Conservation (phyloP, 1,140 invertebrate genomes). For the Eurosta solidaginis region DNA sequence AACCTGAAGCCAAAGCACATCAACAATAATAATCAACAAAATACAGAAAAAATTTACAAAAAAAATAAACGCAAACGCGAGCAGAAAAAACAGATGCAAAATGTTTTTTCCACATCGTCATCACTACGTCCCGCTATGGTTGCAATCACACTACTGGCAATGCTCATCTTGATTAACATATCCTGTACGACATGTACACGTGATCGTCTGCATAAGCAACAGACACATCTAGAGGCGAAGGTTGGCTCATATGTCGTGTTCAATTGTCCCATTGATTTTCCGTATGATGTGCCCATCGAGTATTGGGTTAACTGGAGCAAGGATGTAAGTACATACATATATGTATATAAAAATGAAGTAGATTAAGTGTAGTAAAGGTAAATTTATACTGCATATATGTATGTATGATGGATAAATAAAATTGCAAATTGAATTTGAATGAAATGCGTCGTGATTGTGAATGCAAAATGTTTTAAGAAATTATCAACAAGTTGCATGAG, state of each 20-base stretch:
- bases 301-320: conserved; percentile 91
- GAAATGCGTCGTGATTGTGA: neutral
- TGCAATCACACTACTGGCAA: neutral
- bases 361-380: no score
- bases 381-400: no score
- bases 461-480: neutral
- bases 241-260: conserved; percentile 86
- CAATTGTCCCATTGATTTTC: conserved; percentile 89
- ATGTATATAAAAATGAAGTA: neutral
- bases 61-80: conserved; percentile 6
- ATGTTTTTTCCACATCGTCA: neutral
- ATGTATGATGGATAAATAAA: no score
- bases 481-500: neutral
- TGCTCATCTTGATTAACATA: conserved; percentile 47
- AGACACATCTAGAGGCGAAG: conserved; percentile 73
- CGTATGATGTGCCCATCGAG: conserved; percentile 82
- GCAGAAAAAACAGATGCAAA: neutral
- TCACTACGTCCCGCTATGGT: neutral
- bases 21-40: neutral
- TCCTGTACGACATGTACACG: conserved; percentile 51
- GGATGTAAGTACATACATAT: conserved; percentile 69
- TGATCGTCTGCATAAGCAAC: conserved; percentile 61
- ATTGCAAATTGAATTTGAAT: neutral
- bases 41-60: neutral
- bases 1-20: neutral